Base-by-base conservation (phyloP, 2,888 invertebrate genomes). In the Acrobasis consociella region DNA sequence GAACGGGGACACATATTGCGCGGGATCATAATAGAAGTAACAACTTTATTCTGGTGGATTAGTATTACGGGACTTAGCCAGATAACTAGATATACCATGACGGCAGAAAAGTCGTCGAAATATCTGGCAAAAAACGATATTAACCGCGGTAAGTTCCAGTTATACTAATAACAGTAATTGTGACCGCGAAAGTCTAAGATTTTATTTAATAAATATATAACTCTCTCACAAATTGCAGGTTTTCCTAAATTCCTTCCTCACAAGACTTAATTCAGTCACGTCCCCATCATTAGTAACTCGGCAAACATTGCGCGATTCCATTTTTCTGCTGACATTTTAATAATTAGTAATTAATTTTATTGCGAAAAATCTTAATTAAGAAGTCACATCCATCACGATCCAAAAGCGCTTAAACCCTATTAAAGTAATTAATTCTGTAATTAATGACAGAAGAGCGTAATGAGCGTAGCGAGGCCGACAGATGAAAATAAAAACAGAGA, bases 341-440 rank as follows among this genome's bases (percentile, higher is more conserved):
- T 56, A 56, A 56, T 42, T 46, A 42, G 42, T 46, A 46, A 56
- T 56, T 56, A 56, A 56, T 56, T 56, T 56, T 42, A 56, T 56
- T 56, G 42, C 56, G 42, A 56, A 56, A 56, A 56, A 42, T 42
- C 42, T 56, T 46, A 42, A 46, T 56, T 56, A 56, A 56, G 56
- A 56, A 56, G 42, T 56, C 56, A 56, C 56, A 56, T 56, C 56
- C 56, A 56, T 56, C 56, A 56, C 56, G 42, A 56, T 56, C 16
- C 42, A 13, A 56, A 42, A 56, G 17, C 56, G 56, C 22, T 56
- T 56, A 56, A 56, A 56, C 56, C 56, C 56, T 56, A 42, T 56
- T 56, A 56, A 56, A 56, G 56, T 56, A 42, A 56, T 56, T 56
- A 56, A 56, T 50, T 50, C 31, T 16, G 59, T 38, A 59, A 59